phyloP scores from a whole-genome alignment of 2,113 vertebrate species.

The Acinonyx jubatus region DNA sequence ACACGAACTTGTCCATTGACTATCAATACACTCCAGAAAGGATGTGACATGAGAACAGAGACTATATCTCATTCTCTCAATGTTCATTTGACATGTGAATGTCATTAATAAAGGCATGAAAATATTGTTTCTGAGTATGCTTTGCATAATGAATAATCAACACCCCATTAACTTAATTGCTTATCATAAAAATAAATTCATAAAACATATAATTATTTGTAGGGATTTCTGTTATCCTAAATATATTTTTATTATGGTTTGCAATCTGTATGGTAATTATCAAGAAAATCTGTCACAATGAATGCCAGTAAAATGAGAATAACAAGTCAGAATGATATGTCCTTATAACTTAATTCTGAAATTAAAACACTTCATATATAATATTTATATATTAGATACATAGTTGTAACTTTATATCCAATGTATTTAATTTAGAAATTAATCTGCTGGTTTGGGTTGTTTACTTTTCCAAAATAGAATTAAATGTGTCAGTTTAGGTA shows the following conservation, averaged over 20 bases:
- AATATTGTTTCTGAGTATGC: not conserved
- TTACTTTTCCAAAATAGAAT: not conserved
- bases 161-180: not conserved
- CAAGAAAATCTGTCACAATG: not conserved
- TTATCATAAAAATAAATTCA: not conserved
- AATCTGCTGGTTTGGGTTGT: not conserved
- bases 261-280: not conserved
- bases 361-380: not conserved
- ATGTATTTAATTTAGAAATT: not conserved
- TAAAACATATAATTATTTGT: not conserved
- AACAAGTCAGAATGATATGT: not conserved
- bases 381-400: not conserved
- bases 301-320: not conserved
- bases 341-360: not conserved
- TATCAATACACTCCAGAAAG: not conserved
- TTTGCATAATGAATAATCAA: not conserved
- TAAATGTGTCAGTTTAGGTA: not conserved
- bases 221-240: not conserved
- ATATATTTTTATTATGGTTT: not conserved
- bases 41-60: not conserved
- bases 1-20: not conserved
- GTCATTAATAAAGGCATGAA: not conserved
- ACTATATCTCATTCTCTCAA: not conserved
- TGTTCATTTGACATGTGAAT: not conserved
- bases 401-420: not conserved